These are phyloP conservation scores for Enteromius thamalakanensis DNA, from an alignment of 2,797 vertebrate species.

Conservation along the genomic window DNA sequence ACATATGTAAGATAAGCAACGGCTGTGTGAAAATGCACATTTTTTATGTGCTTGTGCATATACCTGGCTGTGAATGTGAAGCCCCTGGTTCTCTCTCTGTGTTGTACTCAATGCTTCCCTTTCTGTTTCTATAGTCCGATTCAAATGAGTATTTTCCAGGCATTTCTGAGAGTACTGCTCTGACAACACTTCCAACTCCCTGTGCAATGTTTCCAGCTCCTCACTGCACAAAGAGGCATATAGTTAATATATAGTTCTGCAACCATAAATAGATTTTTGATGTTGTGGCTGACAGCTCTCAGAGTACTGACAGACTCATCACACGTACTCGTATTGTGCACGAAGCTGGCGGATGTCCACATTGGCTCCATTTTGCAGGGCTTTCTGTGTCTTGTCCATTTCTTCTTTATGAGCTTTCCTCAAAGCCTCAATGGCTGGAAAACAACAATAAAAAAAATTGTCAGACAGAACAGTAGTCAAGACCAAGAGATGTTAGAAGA, in stretches of 20 bases:
- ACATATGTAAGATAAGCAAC: background rate
- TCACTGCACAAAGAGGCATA: slow-evolving; percentile 75
- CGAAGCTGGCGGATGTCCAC: slow-evolving; percentile 82
- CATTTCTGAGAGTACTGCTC: slow-evolving; percentile 95
- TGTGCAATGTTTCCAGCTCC: slow-evolving; percentile 86
- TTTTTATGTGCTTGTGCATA: background rate
- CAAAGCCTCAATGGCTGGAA: slow-evolving; percentile 90
- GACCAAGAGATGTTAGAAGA: background rate
- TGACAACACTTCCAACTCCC: slow-evolving; percentile 90
- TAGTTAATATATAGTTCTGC: background rate
- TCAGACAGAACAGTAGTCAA: background rate
- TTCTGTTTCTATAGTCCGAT: slow-evolving; percentile 86
- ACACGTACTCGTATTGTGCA: slow-evolving; percentile 85
- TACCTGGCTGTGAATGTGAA: slow-evolving; percentile 87
- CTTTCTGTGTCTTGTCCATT: slow-evolving; percentile 84
- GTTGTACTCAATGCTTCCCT: slow-evolving; percentile 83
- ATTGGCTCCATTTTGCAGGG: slow-evolving; percentile 82
- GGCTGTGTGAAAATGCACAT: background rate
- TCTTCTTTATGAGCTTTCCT: slow-evolving; percentile 90
- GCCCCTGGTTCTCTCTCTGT: slow-evolving; percentile 88
- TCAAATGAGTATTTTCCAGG: slow-evolving; percentile 88
- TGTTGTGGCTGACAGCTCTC: background rate
- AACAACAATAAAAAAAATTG: slow-evolving; percentile 7
- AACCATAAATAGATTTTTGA: background rate
- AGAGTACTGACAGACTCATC: background rate